Evolutionary conservation across 1,140 invertebrate genomes (phyloP).

Genomic region (Drosophila quadrilineata): DNA sequence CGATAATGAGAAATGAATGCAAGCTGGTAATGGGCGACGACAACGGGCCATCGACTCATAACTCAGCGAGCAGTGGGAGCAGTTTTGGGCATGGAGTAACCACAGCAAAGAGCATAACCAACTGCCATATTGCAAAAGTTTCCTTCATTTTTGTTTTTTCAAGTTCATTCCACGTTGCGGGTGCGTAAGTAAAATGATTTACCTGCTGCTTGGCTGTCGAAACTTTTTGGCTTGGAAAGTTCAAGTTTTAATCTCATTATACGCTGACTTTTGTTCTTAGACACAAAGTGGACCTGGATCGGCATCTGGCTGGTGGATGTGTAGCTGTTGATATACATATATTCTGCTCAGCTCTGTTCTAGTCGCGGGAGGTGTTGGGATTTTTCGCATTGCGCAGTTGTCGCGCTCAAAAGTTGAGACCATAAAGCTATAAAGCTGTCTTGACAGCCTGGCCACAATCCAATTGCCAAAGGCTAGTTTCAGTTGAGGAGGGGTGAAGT

Average conservation of each 20-base stretch:
- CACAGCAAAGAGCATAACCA: background rate
- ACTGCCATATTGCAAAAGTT: slow-evolving; percentile 72
- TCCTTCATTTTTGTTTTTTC: too few relatives aligned
- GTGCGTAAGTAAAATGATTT: slow-evolving; percentile 79
- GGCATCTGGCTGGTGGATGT: too few relatives aligned
- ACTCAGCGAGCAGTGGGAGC: slow-evolving; percentile 28
- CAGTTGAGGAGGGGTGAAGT: slow-evolving; percentile 1
- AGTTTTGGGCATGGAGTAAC: background rate
- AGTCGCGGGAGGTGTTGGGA: slow-evolving; percentile 66
- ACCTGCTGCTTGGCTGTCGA: slow-evolving; percentile 69
- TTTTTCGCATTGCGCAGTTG: slow-evolving; percentile 64
- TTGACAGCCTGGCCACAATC: slow-evolving; percentile 66
- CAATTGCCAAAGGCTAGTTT: slow-evolving; percentile 60
- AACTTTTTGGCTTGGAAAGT: slow-evolving; percentile 72
- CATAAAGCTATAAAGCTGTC: slow-evolving; percentile 73
- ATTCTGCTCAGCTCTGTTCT: too few relatives aligned
- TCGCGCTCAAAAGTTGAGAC: slow-evolving; percentile 57
- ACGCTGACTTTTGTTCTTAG: slow-evolving; percentile 77
- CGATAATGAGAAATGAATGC: slow-evolving; percentile 76
- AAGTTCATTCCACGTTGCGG: slow-evolving; percentile 73
- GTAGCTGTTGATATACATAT: too few relatives aligned
- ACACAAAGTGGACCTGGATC: too few relatives aligned
- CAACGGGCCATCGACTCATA: slow-evolving; percentile 37
- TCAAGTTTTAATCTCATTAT: slow-evolving; percentile 80
- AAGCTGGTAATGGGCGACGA: slow-evolving; percentile 26